Evolutionary conservation across 2,113 vertebrate genomes (phyloP).

Genomic region (Trogon melanurus): DNA sequence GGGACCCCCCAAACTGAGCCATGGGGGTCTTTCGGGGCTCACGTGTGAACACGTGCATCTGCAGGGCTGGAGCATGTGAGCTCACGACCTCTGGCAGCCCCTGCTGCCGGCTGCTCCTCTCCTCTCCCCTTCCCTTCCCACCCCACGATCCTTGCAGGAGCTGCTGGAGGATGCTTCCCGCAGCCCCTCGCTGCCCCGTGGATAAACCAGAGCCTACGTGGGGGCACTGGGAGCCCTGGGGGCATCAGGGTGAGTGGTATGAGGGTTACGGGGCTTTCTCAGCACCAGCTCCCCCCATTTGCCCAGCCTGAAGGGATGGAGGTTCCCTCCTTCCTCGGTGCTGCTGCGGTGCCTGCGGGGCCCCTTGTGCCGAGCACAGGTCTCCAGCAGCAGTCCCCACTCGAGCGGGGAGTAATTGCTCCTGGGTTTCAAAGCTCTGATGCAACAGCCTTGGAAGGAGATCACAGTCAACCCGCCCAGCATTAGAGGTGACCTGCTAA

Average conservation of each 20-base stretch:
- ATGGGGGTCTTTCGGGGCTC: not conserved
- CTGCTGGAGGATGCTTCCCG: fast-evolving
- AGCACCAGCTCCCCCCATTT: fast-evolving
- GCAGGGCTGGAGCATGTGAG: not conserved
- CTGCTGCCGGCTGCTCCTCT: fast-evolving
- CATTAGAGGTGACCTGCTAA: not conserved
- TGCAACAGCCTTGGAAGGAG: not conserved
- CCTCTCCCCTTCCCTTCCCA: no score
- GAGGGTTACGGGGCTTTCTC: fast-evolving
- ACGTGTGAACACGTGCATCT: fast-evolving
- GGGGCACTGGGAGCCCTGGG: not conserved
- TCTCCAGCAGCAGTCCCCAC: not conserved
- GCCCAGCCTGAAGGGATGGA: not conserved
- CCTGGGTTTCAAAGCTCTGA: not conserved
- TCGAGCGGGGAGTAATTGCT: not conserved
- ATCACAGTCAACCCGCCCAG: not conserved
- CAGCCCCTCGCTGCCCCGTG: fast-evolving
- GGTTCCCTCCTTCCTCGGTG: not conserved
- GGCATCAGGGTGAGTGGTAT: fast-evolving
- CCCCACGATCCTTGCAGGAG: not conserved
- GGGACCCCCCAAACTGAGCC: not conserved
- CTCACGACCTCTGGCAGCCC: not conserved
- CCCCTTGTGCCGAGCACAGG: not conserved
- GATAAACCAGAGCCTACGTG: fast-evolving
- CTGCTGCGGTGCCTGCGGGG: fast-evolving